Percentiles rank a stretch among this genome's conserved stretches.
phyloP scores from a whole-genome alignment of 1,140 invertebrate genomes.

The Papilio polytes region DNA sequence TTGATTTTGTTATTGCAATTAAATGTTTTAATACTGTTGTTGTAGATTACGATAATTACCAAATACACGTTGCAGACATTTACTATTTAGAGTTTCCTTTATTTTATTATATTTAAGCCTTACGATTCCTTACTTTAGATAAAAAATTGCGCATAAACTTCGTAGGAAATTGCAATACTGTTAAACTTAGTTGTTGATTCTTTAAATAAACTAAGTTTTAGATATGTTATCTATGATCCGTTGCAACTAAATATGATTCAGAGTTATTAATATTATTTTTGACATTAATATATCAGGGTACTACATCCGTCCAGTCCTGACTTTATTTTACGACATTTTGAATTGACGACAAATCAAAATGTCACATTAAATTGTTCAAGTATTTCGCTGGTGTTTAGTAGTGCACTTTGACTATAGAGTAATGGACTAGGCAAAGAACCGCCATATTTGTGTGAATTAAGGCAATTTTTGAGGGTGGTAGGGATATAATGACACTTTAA shows the following conservation, averaged over 20 bases:
- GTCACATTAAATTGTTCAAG: slow-evolving; percentile 23
- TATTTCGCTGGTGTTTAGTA: slow-evolving; percentile 9
- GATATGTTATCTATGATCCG: neutral
- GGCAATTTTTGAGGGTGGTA: neutral
- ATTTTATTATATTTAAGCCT: too few relatives aligned
- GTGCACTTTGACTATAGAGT: neutral
- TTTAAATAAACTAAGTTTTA: neutral
- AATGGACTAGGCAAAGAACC: neutral
- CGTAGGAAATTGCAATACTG: neutral
- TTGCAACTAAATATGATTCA: slow-evolving; percentile 9
- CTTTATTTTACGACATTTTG: slow-evolving; percentile 23
- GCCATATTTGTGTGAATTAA: neutral
- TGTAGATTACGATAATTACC: neutral
- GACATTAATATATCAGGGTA: slow-evolving; percentile 1
- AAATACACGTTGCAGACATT: neutral
- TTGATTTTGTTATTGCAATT: slow-evolving; percentile 32
- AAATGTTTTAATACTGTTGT: neutral
- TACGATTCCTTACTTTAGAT: too few relatives aligned
- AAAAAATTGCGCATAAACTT: neutral
- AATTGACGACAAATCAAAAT: slow-evolving; percentile 37
- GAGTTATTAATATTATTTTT: slow-evolving; percentile 32
- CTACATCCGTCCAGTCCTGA: slow-evolving; percentile 2
- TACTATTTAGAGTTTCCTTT: too few relatives aligned
- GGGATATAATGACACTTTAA: too few relatives aligned
- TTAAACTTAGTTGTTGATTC: neutral